A percentile compares a stretch with the other conserved stretches of the same genome.
phyloP scores from a whole-genome alignment of 2,113 vertebrate genomes.

The Tragelaphus buxtoni region DNA sequence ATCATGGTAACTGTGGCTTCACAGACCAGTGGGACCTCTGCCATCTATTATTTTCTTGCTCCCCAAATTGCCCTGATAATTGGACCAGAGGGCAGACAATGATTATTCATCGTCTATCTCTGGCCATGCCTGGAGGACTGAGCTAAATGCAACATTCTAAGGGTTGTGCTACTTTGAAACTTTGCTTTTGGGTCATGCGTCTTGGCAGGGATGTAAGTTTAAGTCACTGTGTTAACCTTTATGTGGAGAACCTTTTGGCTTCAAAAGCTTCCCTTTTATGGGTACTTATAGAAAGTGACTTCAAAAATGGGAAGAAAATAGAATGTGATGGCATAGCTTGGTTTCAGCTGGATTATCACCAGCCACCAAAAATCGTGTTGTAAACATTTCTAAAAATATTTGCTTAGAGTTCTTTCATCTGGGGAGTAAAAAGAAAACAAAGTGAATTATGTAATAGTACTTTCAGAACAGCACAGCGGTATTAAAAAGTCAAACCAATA shows the following conservation, averaged over 20 bases:
- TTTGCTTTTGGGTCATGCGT: not conserved
- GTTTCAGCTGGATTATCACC: not conserved
- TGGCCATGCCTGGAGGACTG: not conserved
- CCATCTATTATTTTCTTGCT: not conserved
- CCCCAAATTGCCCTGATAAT: conserved; percentile 3
- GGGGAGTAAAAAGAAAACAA: not conserved
- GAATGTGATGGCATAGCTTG: not conserved
- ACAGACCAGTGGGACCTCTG: not conserved
- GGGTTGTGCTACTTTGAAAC: not conserved
- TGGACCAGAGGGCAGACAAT: not conserved
- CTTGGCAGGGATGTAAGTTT: not conserved
- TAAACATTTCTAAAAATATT: not conserved
- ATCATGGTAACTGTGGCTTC: not conserved
- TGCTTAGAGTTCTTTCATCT: conserved; percentile 27
- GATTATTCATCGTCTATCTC: not conserved
- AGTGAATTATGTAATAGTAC: not conserved
- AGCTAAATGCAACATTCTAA: not conserved
- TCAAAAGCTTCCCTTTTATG: conserved; percentile 1
- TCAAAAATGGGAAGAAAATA: conserved; percentile 5
- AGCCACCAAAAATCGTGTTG: not conserved
- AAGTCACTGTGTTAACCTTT: not conserved
- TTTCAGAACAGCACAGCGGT: not conserved
- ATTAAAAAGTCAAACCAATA: not conserved
- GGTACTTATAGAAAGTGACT: not conserved
- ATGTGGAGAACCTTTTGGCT: not conserved